Percentiles rank a stretch among this genome's conserved stretches.
Conservation (phyloP, 2,888 invertebrate genomes). For the Lycaena phlaeas region DNA sequence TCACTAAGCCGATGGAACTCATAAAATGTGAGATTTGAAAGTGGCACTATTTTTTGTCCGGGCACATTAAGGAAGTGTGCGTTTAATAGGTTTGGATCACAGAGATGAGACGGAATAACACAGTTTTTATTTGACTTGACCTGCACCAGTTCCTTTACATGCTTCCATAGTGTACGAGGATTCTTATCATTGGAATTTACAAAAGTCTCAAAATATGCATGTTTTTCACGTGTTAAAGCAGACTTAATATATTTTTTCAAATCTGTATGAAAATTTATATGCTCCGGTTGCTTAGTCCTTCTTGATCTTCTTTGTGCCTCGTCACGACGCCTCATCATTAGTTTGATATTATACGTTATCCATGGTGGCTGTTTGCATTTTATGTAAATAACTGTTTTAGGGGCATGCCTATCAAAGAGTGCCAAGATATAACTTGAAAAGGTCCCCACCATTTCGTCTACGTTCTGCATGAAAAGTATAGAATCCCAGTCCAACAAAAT, state of each 20-base stretch:
- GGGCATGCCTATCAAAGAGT: too few relatives aligned
- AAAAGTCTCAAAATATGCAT: conserved; percentile 4
- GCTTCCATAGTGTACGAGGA: conserved; percentile 4
- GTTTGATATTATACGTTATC: conserved; percentile 7
- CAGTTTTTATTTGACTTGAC: background rate
- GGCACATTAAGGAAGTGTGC: conserved; percentile 1
- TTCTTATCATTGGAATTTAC: conserved; percentile 1
- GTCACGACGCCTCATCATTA: conserved; percentile 7
- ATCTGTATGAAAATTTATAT: conserved; percentile 6
- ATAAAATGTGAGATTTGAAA: background rate
- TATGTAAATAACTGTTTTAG: too few relatives aligned
- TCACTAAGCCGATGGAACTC: background rate
- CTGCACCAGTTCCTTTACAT: background rate
- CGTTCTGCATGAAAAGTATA: too few relatives aligned
- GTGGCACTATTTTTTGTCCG: background rate
- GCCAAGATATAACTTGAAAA: too few relatives aligned
- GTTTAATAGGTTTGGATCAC: conserved; percentile 4
- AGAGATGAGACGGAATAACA: background rate
- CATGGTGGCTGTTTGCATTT: too few relatives aligned
- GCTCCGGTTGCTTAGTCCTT: background rate
- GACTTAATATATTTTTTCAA: background rate
- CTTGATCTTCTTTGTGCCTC: background rate
- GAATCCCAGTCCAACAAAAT: too few relatives aligned
- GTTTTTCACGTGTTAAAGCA: conserved; percentile 3
- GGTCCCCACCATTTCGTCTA: too few relatives aligned